These are phyloP conservation scores for Campylomormyrus numenius DNA, from an alignment of 2,113 vertebrate species.

Conservation along the genomic window DNA sequence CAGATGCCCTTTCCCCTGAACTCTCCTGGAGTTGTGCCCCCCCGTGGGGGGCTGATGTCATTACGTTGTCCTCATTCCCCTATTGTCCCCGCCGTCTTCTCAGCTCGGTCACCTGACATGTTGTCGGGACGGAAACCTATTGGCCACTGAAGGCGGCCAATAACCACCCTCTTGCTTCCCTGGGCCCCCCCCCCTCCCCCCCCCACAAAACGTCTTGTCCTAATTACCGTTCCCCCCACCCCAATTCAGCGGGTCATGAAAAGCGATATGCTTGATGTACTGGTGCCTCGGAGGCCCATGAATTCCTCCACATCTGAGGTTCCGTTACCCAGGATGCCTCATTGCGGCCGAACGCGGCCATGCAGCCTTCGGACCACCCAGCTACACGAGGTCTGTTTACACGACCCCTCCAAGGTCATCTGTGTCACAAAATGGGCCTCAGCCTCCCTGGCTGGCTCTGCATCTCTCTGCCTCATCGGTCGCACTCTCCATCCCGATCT, in stretches of 20 bases:
- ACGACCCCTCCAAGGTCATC: neutral
- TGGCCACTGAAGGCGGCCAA: neutral
- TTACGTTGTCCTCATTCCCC: neutral
- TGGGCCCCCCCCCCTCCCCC: neutral
- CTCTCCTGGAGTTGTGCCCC: neutral
- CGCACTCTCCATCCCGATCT: neutral
- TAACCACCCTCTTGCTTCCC: neutral
- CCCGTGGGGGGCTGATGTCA: neutral
- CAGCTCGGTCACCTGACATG: neutral
- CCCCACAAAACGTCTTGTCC: neutral
- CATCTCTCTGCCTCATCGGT: neutral
- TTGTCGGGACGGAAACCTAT: neutral
- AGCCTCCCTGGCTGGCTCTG: neutral
- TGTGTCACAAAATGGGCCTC: neutral
- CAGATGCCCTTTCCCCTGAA: neutral
- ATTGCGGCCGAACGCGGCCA: neutral
- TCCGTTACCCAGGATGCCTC: neutral
- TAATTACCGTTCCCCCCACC: neutral
- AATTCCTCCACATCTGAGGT: slow-evolving; percentile 4
- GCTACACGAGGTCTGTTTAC: neutral
- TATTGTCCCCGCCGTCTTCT: neutral
- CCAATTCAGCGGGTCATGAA: neutral
- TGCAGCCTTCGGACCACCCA: neutral
- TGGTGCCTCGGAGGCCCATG: neutral
- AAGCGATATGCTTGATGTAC: neutral